Evolutionary conservation across 2,888 invertebrate species (phyloP), one percentile per base, ranked within the genome.

Genomic region (Papilio elwesi): DNA sequence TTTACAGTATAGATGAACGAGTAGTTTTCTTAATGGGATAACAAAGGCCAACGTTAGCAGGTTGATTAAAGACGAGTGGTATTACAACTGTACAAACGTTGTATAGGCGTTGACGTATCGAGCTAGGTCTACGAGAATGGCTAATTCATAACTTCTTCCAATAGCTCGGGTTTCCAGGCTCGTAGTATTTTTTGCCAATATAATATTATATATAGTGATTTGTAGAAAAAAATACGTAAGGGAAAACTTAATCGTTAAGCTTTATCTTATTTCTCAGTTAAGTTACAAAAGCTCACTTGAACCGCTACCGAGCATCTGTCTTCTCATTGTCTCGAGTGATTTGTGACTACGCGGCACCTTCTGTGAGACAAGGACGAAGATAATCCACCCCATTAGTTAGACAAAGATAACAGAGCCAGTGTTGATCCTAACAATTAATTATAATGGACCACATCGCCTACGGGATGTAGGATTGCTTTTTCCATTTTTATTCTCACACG

Each of bases 251-350:
- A 59, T 59, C 7, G 59, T 59, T 38, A 38, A 38, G 12, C 59
- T 67, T 62, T 38, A 12, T 68, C 6, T 71, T 71, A 59, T 57
- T 65, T 63, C 48, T 38, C 43, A 53, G 47, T 67, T 48, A 53
- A 80, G 59, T 70, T 53, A 66, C 57, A 59, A 65, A 64, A 74
- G 81, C 79, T 78, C 66, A 70, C 69, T 73, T 73, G 76, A 71
- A 66, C 75, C 76, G 77, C 81, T 80, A 76, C 79, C 75, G 77
- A 76, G 82, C 80, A 82, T 84, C 86, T 84, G 85, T 87, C 89
- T 82, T 84, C 83, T 85, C 87, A 90, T 90, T 90, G 90, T 90
- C 85, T 84, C 81, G 74, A 76, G 87, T 90, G 90, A 90, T 90
- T 90, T 90, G 90, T 88, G 87, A 82, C 79, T 79, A 81, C 80